Evolutionary conservation across 92 coral and sea anemone species (phyloP).

Genomic region (Desmophyllum pertusum): DNA sequence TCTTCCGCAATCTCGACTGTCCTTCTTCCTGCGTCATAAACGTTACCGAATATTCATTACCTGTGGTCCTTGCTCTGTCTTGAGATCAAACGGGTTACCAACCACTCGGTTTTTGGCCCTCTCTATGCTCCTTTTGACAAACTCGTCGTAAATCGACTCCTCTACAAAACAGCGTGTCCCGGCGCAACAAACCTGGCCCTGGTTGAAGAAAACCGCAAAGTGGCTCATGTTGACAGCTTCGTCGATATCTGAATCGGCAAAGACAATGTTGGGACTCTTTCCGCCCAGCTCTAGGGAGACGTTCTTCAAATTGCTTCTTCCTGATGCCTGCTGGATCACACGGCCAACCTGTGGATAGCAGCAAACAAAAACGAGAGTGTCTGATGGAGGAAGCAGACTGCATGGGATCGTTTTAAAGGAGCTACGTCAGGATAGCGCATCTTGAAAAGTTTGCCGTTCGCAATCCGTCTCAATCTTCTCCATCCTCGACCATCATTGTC

Average conservation of each 20-base stretch:
- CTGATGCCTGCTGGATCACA: conserved; percentile 89
- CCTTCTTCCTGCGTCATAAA: too few species aligned
- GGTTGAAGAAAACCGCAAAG: conserved; percentile 88
- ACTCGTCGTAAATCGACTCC: conserved; percentile 91
- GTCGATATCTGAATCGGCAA: conserved; percentile 87
- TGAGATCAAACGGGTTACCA: conserved; percentile 85
- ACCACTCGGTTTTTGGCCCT: conserved; percentile 81
- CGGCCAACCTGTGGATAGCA: conserved; percentile 69
- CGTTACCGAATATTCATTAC: conserved; percentile 17
- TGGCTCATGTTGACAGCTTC: conserved; percentile 84
- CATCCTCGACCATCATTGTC: too few species aligned
- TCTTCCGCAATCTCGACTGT: too few species aligned
- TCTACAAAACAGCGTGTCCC: conserved; percentile 94
- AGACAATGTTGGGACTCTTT: conserved; percentile 94
- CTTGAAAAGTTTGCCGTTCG: too few species aligned
- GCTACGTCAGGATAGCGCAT: too few species aligned
- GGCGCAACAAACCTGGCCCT: conserved; percentile 95
- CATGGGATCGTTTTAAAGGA: too few species aligned
- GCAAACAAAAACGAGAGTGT: too few species aligned
- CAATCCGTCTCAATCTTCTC: too few species aligned
- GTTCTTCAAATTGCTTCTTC: conserved; percentile 84
- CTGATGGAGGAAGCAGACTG: too few species aligned
- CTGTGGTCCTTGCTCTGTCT: conserved; percentile 98
- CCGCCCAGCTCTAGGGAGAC: conserved; percentile 96
- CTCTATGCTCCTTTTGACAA: conserved; percentile 79